Base-by-base conservation (phyloP, 2,797 vertebrate genomes). In the Pangasius macronema region DNA sequence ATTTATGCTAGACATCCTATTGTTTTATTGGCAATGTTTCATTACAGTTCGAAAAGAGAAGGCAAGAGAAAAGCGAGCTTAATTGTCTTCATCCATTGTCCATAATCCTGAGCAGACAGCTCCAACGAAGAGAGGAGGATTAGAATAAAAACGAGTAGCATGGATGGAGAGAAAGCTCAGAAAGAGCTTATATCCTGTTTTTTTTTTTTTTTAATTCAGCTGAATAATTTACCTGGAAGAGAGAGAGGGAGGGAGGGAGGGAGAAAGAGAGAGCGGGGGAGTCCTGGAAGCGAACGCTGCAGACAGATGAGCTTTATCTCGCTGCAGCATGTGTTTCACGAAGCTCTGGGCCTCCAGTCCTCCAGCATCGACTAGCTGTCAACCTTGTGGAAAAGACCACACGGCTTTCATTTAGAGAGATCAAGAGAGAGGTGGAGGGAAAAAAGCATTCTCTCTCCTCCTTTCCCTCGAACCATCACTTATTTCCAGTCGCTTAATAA, bases 271-370 rank as follows among this genome's bases (percentile, higher is more conserved):
- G 36, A 82, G 91, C 86, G 91, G 90, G 93, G 92, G 92, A 89
- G 93, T 92, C 89, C 93, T 91, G 93, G 92, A 92, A 93, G 95
- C 94, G 93, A 94, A 94, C 89, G 90, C 80, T 90, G 93, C 93
- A 96, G 95, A 94, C 94, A 94, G 94, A 96, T 96, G 95, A 95
- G 95, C 95, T 95, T 96, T 96, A 96, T 96, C 96, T 96, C 89
- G 89, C 91, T 88, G 91, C 89, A 91, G 95, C 96, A 96, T 95
- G 95, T 95, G 95, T 95, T 94, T 67, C 93, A 90, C 84, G 86
- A 88, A 93, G 95, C 95, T 93, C 94, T 93, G 93, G 94, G 95
- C 94, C 95, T 95, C 94, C 94, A 94, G 94, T 95, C 94, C 94
- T 92, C 88, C 94, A 94, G 94, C 95, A 96, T 94, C 94, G 95